Evolutionary conservation across 2,113 vertebrate species (phyloP), one percentile per base, ranked within the genome.

Genomic region (Dasypus novemcinctus): DNA sequence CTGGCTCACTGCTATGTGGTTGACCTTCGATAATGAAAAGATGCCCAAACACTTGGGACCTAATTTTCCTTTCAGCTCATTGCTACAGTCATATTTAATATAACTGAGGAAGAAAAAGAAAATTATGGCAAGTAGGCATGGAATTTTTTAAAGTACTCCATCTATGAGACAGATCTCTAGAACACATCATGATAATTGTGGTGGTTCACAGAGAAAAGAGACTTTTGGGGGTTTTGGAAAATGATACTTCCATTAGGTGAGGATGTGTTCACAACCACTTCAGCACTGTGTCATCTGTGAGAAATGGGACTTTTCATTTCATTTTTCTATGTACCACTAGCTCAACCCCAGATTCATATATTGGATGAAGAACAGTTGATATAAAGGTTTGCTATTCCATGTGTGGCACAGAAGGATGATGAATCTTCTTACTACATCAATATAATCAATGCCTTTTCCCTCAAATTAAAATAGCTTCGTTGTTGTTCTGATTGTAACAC

Each of bases 1-100:
- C 96, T 97, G 96, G 92, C 97, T 97, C 79, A 54, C 85, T 93
- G 94, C 57, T 94, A 81, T 83, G 61, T 91, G 82, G 92, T 74
- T 98, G 97, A 98, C 95, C 97, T 97, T 97, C 83, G 43, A 86
- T 90, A 93, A 83, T 95, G 95, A 97, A 94, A 96, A 96, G 86
- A 96, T 94, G 95, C 93, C 97, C 90, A 75, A 94, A 94, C 88
- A 93, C 92, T 96, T 78, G 95, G 95, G 94, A 97, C 95, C 94
- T 95, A 83, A 94, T 97, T 98, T 97, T 96, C 93, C 93, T 96
- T 96, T 97, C 83, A 97, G 94, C 79, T 95, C 69, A 79, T 96
- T 90, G 81, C 90, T 96, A 95, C 46, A 94, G 57, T 96, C 87
- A 79, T 96, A 96, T 93, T 96, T 97, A 95, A 98, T 87, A 96